These are phyloP conservation scores for Lytechinus pictus DNA, from an alignment of 35 echinoderm and acorn worm species.

Conservation along the genomic window DNA sequence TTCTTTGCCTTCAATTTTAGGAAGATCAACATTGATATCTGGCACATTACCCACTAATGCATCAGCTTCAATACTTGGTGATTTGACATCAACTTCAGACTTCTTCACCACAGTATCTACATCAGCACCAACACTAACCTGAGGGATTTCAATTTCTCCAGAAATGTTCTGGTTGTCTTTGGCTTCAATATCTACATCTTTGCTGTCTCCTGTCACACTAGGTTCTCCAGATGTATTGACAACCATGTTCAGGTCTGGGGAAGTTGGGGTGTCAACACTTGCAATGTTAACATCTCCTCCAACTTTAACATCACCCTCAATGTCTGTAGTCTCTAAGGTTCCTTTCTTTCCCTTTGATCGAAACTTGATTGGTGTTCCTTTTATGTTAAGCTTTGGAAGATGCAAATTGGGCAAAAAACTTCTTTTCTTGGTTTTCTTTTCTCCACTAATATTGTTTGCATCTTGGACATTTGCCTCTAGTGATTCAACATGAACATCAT, in stretches of 20 bases:
- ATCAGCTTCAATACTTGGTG: neutral
- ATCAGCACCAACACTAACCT: neutral
- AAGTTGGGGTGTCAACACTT: neutral
- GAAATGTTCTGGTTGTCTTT: neutral
- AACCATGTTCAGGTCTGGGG: neutral
- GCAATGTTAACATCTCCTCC: neutral
- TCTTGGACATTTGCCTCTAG: neutral
- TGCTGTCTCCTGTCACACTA: neutral
- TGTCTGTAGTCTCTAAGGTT: neutral
- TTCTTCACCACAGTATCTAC: slow-evolving; percentile 8
- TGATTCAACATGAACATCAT: neutral
- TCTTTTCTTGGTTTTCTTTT: slow-evolving; percentile 36
- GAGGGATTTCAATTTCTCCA: neutral
- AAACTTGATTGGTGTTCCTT: slow-evolving; percentile 1
- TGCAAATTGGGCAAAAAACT: slow-evolving; percentile 21
- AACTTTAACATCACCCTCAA: neutral
- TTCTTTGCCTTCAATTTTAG: neutral
- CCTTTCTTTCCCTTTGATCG: slow-evolving; percentile 31
- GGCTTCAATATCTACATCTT: neutral
- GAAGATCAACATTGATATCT: neutral
- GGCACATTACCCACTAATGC: slow-evolving; percentile 1
- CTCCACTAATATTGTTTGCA: neutral
- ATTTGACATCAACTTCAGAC: slow-evolving; percentile 33
- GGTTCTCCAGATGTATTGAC: slow-evolving; percentile 22
- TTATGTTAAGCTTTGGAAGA: slow-evolving; percentile 31